These are phyloP conservation scores for Apeira syringaria DNA, from an alignment of 2,888 invertebrate species.

Conservation along the genomic window DNA sequence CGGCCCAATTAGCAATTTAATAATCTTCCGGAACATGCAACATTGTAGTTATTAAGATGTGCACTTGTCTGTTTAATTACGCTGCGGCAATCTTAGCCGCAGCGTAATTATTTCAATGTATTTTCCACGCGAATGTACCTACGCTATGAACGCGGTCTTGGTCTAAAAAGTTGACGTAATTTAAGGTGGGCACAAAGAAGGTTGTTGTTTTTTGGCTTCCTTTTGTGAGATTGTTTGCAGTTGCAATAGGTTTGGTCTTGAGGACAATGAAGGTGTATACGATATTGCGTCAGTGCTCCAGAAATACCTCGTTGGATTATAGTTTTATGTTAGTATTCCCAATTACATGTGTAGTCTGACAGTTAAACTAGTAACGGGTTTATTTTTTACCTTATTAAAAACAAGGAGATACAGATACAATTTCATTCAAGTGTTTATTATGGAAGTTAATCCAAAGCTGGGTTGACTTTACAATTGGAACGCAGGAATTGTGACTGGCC, in stretches of 20 bases:
- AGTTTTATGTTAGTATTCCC: no score
- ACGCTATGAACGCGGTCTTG: constrained; percentile 8
- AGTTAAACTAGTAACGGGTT: no score
- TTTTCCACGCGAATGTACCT: constrained; percentile 31
- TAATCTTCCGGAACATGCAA: constrained; percentile 23
- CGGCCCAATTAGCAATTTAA: constrained; percentile 12
- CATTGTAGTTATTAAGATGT: constrained; percentile 13
- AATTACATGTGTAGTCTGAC: no score
- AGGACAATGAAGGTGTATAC: not conserved
- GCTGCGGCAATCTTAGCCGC: no score
- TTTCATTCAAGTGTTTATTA: no score
- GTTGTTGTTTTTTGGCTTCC: constrained; percentile 8
- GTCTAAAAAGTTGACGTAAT: constrained; percentile 14
- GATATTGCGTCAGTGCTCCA: constrained; percentile 2
- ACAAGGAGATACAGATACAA: no score
- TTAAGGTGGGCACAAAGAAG: not conserved
- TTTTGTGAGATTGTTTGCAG: constrained; percentile 12
- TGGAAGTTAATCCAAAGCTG: no score
- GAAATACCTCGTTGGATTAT: constrained; percentile 3
- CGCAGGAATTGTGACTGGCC: no score
- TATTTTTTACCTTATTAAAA: no score
- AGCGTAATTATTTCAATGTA: constrained; percentile 21
- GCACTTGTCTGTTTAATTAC: constrained; percentile 11
- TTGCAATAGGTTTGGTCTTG: constrained; percentile 7
- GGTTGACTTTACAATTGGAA: no score